A percentile compares a stretch with the other conserved stretches of the same genome.
Evolutionary conservation across 2,888 invertebrate species (phyloP).

Genomic region (Pilophorus perplexus): DNA sequence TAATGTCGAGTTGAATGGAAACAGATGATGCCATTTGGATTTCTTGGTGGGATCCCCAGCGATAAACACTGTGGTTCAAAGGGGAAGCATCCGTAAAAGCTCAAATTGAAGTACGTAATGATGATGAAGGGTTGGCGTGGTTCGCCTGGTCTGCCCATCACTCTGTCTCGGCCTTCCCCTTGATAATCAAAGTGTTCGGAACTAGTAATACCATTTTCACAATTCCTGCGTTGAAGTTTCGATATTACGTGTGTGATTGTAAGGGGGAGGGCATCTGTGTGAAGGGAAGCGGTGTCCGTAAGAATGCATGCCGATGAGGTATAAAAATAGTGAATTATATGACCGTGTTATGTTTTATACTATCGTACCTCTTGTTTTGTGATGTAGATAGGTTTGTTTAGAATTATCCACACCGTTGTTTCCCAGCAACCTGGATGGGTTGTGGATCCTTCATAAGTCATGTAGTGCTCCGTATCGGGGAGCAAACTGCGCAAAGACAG

Average conservation of each 20-base stretch:
- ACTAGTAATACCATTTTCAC: too few species aligned
- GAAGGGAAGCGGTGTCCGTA: too few species aligned
- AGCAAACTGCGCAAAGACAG: constrained; percentile 81
- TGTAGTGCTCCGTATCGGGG: constrained; percentile 89
- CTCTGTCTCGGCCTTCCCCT: too few species aligned
- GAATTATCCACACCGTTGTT: constrained; percentile 97
- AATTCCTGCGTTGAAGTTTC: too few species aligned
- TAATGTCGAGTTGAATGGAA: too few species aligned
- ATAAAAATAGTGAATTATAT: too few species aligned
- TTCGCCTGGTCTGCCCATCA: not conserved
- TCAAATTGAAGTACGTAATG: constrained; percentile 8
- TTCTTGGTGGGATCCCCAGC: not conserved
- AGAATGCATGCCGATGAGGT: too few species aligned
- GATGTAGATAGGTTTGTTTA: constrained; percentile 97
- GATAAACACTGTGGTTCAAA: not conserved
- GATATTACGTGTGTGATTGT: too few species aligned
- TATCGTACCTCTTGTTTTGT: constrained; percentile 91
- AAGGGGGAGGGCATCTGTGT: too few species aligned
- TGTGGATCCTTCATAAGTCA: constrained; percentile 97
- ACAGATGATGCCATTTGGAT: too few species aligned
- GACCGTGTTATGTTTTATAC: too few species aligned
- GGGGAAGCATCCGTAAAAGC: not conserved
- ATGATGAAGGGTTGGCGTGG: constrained; percentile 29
- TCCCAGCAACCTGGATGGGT: constrained; percentile 99
- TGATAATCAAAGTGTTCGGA: too few species aligned